Conservation (phyloP, 2,113 vertebrate genomes). For the Puffinus mauretanicus region DNA sequence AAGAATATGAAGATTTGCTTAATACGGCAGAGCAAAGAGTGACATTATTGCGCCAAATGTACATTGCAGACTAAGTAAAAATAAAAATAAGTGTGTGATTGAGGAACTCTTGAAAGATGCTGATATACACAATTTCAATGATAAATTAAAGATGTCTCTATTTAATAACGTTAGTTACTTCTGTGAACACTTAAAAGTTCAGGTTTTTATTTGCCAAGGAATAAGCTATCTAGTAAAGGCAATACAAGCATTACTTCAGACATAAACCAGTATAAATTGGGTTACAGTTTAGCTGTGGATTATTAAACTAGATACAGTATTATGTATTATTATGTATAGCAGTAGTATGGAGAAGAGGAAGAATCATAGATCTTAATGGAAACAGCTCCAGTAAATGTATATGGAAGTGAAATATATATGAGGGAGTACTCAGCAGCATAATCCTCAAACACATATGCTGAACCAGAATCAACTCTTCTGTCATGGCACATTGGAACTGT, state of each 20-base stretch:
- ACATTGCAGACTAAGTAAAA: not conserved
- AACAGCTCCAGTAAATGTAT: not conserved
- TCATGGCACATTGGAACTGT: not conserved
- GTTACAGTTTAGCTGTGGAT: not conserved
- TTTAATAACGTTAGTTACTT: not conserved
- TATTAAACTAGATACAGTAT: not conserved
- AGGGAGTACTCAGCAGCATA: not conserved
- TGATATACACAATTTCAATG: not conserved
- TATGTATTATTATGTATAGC: not conserved
- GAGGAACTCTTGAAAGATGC: not conserved
- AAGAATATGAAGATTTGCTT: not conserved
- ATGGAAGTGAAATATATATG: not conserved
- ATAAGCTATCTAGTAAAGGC: not conserved
- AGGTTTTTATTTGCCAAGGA: not conserved
- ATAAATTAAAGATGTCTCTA: not conserved
- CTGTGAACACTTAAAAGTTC: not conserved
- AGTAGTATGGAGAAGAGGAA: not conserved
- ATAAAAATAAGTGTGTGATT: not conserved
- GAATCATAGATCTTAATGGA: not conserved
- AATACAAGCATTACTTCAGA: not conserved
- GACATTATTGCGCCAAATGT: not conserved
- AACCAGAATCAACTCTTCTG: not conserved
- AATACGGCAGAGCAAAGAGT: not conserved
- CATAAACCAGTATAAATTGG: not conserved
- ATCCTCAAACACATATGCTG: not conserved